phyloP scores from a whole-genome alignment of 1,140 invertebrate species.

The Saccostrea glomerata region DNA sequence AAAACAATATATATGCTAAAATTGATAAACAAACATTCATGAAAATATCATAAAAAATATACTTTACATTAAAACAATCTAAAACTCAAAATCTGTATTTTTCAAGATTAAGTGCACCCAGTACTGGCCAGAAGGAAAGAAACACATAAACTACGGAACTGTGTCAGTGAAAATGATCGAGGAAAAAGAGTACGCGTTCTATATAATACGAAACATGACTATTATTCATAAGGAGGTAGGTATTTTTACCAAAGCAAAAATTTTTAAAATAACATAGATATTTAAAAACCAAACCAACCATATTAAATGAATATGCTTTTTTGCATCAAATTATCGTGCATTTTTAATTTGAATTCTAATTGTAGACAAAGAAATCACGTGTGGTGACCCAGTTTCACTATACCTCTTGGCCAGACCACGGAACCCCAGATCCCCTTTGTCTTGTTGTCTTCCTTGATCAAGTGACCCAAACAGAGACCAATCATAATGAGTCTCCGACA shows the following conservation, averaged over 20 bases:
- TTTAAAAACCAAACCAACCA: not conserved
- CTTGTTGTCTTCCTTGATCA: constrained; percentile 40
- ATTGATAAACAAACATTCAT: too few relatives aligned
- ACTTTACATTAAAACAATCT: not conserved
- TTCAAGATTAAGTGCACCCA: not conserved
- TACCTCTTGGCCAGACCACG: constrained; percentile 48
- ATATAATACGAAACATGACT: not conserved
- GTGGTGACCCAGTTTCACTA: constrained; percentile 38
- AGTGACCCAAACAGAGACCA: not conserved
- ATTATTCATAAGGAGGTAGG: not conserved
- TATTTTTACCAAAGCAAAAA: not conserved
- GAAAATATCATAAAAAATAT: too few relatives aligned
- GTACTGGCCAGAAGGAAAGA: not conserved
- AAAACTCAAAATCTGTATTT: not conserved
- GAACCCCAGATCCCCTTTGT: constrained; percentile 40
- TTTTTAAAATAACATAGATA: too few relatives aligned
- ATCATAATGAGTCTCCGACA: not conserved
- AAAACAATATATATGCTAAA: too few relatives aligned
- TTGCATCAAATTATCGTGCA: not conserved
- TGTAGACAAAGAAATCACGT: constrained; percentile 21
- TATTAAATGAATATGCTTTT: not conserved
- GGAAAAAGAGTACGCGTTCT: not conserved
- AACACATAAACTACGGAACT: not conserved
- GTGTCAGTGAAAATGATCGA: not conserved
- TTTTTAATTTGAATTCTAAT: not conserved